Base-by-base conservation (phyloP, 35 echinoderm and acorn worm species). In the Holothuria glaberrima region DNA sequence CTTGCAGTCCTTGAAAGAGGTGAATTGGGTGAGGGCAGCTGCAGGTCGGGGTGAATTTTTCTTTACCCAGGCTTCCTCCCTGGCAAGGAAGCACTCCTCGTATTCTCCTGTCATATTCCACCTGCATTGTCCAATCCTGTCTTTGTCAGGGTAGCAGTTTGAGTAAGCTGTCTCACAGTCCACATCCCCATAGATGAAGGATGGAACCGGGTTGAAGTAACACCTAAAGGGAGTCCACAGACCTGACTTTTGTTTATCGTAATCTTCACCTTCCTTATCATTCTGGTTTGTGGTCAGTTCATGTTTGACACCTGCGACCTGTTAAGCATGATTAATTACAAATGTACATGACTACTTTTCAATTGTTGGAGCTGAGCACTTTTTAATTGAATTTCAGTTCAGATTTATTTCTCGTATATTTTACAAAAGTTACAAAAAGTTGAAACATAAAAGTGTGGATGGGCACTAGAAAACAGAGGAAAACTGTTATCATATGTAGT, bases 101-200 rank as follows among this genome's bases (percentile, higher is more conserved):
- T 84, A 84, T 9, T 84, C 57, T 9, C 56, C 20, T 25, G 25
- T 84, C 30, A 84, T 0, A 12, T 61, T 41, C 80, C 80, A 84
- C 21, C 32, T 26, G 31, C 80, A 84, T 12, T 25, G 57, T 7
- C n/a, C 28, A 7, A 41, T 2, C 36, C 7, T 41, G 12, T 59
- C 54, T 22, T 27, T 38, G 20, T 27, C 22, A n/a, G 34, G 27
- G 80, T 84, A 54, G 19, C 80, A 84, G 80, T 58, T 28, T 12
- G 46, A 58, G 56, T 62, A 61, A 16, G 57, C 22, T 24, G 59
- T 61, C 80, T 84, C 80, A 14, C 80, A 84, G 80, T 84, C 80
- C 33, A 58, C 28, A 32, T 13, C 20, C 21, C 3, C 20, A 30
- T 61, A 59, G 20, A 24, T 9, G 5, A 4, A 1, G 19, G 80